A percentile compares a stretch with the other conserved stretches of the same genome.
These are phyloP conservation scores for Sinella curviseta DNA, from an alignment of 1,140 invertebrate genomes.

Conservation along the genomic window DNA sequence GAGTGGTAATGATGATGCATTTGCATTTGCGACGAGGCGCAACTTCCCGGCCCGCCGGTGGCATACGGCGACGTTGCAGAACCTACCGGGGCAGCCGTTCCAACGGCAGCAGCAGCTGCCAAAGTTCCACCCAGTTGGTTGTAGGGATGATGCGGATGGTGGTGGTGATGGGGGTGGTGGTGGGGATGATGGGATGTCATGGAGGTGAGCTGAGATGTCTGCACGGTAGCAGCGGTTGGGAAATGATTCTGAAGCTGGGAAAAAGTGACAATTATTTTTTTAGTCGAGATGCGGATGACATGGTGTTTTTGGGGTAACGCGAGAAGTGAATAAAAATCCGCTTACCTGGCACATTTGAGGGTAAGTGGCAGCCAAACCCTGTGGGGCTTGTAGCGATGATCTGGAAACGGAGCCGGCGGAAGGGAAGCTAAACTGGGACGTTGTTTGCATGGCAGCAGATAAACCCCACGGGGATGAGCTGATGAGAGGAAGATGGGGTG, in stretches of 20 bases:
- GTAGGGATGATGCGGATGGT: slow-evolving; percentile 3
- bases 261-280: neutral
- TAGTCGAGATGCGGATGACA: neutral
- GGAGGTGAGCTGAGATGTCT: neutral
- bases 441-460: neutral
- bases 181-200: neutral
- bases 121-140: neutral
- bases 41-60: neutral
- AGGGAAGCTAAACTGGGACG: slow-evolving; percentile 3
- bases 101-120: neutral
- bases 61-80: neutral
- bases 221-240: neutral
- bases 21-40: slow-evolving; percentile 5
- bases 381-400: neutral
- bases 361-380: neutral
- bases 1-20: neutral
- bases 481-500: neutral
- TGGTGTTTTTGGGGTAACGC: neutral
- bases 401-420: neutral
- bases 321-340: neutral
- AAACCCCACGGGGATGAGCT: slow-evolving; percentile 13
- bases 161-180: neutral
- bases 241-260: slow-evolving; percentile 4
- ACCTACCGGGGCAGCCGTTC: neutral
- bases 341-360: slow-evolving; percentile 19